Base-by-base conservation (phyloP, 2,888 invertebrate genomes). In the Dynastes grantii region DNA sequence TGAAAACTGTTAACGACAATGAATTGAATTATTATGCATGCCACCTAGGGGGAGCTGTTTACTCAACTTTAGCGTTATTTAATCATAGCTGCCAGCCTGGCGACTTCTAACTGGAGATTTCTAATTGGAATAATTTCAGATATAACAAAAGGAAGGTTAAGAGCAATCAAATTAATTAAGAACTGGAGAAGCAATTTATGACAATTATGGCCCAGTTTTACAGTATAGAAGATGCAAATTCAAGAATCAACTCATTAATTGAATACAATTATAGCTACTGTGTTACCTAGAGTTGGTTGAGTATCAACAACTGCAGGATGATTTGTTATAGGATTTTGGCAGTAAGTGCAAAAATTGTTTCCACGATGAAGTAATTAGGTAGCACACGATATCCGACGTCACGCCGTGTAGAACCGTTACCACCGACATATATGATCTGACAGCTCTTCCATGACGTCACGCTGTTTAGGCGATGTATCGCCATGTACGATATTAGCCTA, bases 71-170 rank as follows among this genome's bases (percentile, higher is more conserved):
- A 76, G 95, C 96, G 0, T 90, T 97, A 27, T 95, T 97, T 85
- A 97, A 97, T 88, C 97, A 97, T 87, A 95, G 96, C 1, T 97
- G 97, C 86, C 95, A 96, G 87, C 96, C 97, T 2, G 92, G 95
- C 77, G 3, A 16, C n/a, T 22, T 22, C 22, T 22, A 22, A 22
- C 22, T 22, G 22, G 22, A 22, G 22, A 22, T 49, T 22, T 22
- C 22, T 68, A 16, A 13, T 0, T 16, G 49, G 3, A 65, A 61
- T 76, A 70, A 71, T 85, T 87, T 0, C 84, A 94, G 96, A 85
- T 96, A 96, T 86, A 96, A 95, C 85, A 90, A 93, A 9, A 92
- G 92, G 9, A 92, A 92, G 53, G 94, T 93, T 94, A 0, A 92
- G 94, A 78, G 93, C 95, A 0, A 92, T 96, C 5, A 94, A 94